Evolutionary conservation across 2,113 vertebrate species (phyloP).

Genomic region (Perccottus glenii): DNA sequence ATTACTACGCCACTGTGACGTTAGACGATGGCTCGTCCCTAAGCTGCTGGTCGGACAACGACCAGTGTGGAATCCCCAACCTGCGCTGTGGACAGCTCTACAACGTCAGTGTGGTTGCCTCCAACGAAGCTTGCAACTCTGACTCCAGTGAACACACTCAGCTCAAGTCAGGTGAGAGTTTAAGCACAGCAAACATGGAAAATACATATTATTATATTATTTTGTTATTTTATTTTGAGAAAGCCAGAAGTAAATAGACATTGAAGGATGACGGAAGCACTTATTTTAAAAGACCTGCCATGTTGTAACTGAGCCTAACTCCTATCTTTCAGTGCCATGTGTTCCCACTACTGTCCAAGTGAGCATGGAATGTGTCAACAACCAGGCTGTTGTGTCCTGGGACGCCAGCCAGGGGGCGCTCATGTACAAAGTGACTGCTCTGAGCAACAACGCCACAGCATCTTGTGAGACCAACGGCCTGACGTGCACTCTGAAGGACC

Average conservation of each 20-base stretch:
- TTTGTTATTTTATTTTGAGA: no score
- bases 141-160: conserved; percentile 51
- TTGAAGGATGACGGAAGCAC: no score
- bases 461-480: conserved; percentile 48
- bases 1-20: conserved; percentile 62
- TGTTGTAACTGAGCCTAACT: not conserved
- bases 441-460: conserved; percentile 49
- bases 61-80: conserved; percentile 66
- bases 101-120: conserved; percentile 70
- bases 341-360: conserved; percentile 68
- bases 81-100: conserved; percentile 73
- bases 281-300: not conserved
- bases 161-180: conserved; percentile 72
- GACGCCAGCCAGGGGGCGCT: conserved; percentile 64
- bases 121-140: conserved; percentile 64
- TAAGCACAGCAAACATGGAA: no score
- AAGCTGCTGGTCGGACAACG: conserved; percentile 69
- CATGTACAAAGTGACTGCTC: not conserved
- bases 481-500: conserved; percentile 60
- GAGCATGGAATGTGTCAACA: conserved; percentile 62
- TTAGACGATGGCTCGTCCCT: conserved; percentile 32
- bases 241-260: no score
- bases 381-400: conserved; percentile 73
- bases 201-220: no score
- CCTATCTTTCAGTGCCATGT: conserved; percentile 72